Percentiles rank a stretch among this genome's conserved stretches.
Conservation (phyloP, 2,797 vertebrate genomes). For the Antennarius maculatus region DNA sequence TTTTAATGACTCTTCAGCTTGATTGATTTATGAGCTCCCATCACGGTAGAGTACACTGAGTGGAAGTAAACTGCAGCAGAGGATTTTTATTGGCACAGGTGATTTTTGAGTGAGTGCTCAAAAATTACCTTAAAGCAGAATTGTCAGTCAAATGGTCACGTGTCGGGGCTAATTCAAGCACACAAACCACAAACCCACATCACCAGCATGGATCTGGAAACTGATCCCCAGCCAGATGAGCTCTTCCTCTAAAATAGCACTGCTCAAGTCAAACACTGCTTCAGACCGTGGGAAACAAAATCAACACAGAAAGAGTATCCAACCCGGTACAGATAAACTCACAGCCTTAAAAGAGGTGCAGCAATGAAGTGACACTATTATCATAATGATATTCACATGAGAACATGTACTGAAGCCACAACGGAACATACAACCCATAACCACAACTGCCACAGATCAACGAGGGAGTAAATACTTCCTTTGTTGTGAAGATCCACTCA, state of each 20-base stretch:
- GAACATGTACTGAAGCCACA: conserved; percentile 31
- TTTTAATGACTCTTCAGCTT: not conserved
- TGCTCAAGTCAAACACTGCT: conserved; percentile 6
- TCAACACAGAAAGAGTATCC: conserved; percentile 10
- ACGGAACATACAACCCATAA: conserved; percentile 18
- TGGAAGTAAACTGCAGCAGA: not conserved
- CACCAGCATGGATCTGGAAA: conserved; percentile 45
- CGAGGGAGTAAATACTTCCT: conserved; percentile 7
- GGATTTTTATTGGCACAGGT: conserved; percentile 4
- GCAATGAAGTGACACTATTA: conserved; percentile 23
- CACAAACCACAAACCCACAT: conserved; percentile 47
- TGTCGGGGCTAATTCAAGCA: conserved; percentile 24
- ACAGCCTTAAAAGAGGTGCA: conserved; percentile 14
- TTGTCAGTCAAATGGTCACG: conserved; percentile 34
- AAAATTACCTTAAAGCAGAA: not conserved
- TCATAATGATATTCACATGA: conserved; percentile 22
- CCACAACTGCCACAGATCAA: conserved; percentile 3
- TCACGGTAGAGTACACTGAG: not conserved
- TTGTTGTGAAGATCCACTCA: conserved; percentile 16
- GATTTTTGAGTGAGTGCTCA: conserved; percentile 1
- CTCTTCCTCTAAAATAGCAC: conserved; percentile 23
- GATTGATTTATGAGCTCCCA: conserved; percentile 4
- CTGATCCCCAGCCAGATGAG: conserved; percentile 29
- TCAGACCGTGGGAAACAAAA: conserved; percentile 42
- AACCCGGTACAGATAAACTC: not conserved